Evolutionary conservation across 2,888 invertebrate species (phyloP).

Genomic region (Scaptomyza flava): DNA sequence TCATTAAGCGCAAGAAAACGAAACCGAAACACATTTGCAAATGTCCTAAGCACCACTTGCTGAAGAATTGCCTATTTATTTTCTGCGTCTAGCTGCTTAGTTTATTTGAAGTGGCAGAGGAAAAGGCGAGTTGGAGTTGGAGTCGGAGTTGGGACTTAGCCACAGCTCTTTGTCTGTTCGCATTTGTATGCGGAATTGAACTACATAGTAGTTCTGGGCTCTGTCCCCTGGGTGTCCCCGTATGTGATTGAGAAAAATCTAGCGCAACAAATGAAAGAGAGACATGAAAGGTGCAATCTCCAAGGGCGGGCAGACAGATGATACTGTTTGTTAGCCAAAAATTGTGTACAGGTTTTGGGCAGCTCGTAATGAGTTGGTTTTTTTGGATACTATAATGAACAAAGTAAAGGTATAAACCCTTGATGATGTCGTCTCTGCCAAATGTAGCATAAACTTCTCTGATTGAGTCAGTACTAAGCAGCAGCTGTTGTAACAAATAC

Average conservation of each 20-base stretch:
- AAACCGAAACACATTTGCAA: constrained; percentile 78
- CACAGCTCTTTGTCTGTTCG: constrained; percentile 32
- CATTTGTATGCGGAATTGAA: constrained; percentile 63
- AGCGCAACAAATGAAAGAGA: constrained; percentile 78
- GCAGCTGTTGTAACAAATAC: constrained; percentile 29
- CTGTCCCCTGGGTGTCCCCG: constrained; percentile 43
- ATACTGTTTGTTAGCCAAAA: constrained; percentile 31
- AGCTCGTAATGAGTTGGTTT: constrained; percentile 47
- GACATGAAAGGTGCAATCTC: constrained; percentile 52
- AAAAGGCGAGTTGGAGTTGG: background rate
- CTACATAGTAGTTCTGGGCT: constrained; percentile 62
- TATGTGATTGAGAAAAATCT: constrained; percentile 78
- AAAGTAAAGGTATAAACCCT: constrained; percentile 25
- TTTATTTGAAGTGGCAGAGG: constrained; percentile 48
- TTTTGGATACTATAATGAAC: constrained; percentile 46
- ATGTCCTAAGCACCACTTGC: constrained; percentile 56
- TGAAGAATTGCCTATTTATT: constrained; percentile 56
- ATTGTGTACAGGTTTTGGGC: constrained; percentile 40
- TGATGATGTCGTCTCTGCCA: constrained; percentile 45
- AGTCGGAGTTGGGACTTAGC: background rate
- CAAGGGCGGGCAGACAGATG: constrained; percentile 34
- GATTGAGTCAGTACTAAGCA: constrained; percentile 37
- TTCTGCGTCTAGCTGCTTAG: constrained; percentile 64
- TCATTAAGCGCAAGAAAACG: constrained; percentile 65
- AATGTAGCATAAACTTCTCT: constrained; percentile 53